Conservation (phyloP, 2,113 vertebrate genomes). For the Neodontobutis hainanensis region DNA sequence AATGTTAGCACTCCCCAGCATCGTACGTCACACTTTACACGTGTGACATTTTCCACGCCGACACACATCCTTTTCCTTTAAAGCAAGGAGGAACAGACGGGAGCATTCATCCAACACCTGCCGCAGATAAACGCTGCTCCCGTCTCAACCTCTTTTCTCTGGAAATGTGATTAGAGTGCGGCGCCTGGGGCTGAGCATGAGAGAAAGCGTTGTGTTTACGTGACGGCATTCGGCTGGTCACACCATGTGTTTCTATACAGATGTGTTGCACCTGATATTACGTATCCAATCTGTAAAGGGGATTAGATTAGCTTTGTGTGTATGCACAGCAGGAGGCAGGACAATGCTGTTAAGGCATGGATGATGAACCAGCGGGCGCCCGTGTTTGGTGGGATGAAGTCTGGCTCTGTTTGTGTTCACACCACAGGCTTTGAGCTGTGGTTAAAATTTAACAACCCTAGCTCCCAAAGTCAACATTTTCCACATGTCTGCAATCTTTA, state of each 20-base stretch:
- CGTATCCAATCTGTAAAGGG: constrained; percentile 34
- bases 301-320: constrained; percentile 44
- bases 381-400: background rate
- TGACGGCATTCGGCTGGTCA: constrained; percentile 15
- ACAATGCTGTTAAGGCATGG: constrained; percentile 42
- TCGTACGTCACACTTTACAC: background rate
- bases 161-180: constrained; percentile 58
- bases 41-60: constrained; percentile 13
- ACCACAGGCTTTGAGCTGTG: background rate
- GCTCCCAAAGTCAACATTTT: no score
- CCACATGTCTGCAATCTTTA: no score
- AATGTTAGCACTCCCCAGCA: background rate
- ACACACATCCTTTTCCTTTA: constrained; percentile 21
- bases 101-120: constrained; percentile 54
- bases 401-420: background rate
- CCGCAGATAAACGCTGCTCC: constrained; percentile 39
- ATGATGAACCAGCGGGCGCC: constrained; percentile 27
- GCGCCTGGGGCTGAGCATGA: constrained; percentile 21
- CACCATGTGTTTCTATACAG: constrained; percentile 19
- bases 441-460: no score
- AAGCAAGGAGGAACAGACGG: constrained; percentile 36
- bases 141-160: constrained; percentile 39
- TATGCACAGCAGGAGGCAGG: constrained; percentile 47
- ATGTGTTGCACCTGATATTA: constrained; percentile 24
- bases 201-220: constrained; percentile 33